Percentiles rank a stretch among this genome's conserved stretches.
Conservation (phyloP, 2,888 invertebrate genomes). For the Nematopogon swammerdamellus region DNA sequence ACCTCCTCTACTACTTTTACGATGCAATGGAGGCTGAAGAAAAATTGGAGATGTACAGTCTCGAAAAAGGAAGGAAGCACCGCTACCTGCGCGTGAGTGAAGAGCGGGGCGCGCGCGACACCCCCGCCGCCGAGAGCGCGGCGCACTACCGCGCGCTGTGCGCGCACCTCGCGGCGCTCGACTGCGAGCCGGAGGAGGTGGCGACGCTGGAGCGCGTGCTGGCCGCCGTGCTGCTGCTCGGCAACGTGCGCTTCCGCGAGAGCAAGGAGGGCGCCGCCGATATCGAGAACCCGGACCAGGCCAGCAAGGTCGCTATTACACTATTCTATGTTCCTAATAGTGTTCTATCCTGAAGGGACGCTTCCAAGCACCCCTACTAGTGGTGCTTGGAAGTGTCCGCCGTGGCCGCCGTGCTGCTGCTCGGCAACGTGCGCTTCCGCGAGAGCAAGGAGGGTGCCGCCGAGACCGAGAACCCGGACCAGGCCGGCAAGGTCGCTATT, state of each 20-base stretch:
- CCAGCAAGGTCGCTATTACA: constrained; percentile 69
- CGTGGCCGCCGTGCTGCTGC: constrained; percentile 73
- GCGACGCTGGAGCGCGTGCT: constrained; percentile 67
- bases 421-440: constrained; percentile 78
- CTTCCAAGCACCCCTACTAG: too few species aligned
- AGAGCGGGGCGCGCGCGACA: constrained; percentile 62
- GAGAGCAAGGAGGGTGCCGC: constrained; percentile 63
- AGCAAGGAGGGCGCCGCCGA: constrained; percentile 64
- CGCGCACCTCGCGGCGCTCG: constrained; percentile 61
- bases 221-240: constrained; percentile 73
- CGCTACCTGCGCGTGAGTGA: constrained; percentile 68
- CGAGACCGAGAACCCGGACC: constrained; percentile 70
- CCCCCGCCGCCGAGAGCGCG: constrained; percentile 61
- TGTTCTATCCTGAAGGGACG: too few species aligned
- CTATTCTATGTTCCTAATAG: too few species aligned
- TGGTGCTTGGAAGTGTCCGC: too few species aligned
- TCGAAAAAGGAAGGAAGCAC: constrained; percentile 69
- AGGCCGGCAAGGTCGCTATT: constrained; percentile 68
- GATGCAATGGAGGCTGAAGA: constrained; percentile 74
- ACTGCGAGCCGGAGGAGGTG: constrained; percentile 69
- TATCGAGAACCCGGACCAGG: constrained; percentile 69
- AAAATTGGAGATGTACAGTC: constrained; percentile 61
- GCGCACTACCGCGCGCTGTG: constrained; percentile 62
- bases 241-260: constrained; percentile 75
- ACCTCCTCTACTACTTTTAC: constrained; percentile 87